Base-by-base conservation (phyloP, 2,888 invertebrate genomes). In the Hyalella azteca region DNA sequence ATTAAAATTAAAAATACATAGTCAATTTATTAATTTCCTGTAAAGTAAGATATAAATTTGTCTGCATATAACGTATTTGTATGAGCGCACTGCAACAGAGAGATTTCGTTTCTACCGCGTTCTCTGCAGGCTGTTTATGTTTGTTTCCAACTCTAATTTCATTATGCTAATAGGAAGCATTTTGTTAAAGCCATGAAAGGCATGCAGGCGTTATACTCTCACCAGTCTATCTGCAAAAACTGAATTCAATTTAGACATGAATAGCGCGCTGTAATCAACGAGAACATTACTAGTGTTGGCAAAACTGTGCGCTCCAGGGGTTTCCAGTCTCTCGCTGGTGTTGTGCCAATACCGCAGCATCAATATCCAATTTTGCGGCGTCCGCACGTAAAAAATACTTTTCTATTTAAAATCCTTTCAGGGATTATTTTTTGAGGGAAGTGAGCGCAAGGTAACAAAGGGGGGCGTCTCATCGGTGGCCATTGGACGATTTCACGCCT, bases 321-420 rank as follows among this genome's bases (percentile, higher is more conserved):
- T 66, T 36, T 66, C 66, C 19, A 66, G 66, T 66, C 66, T 39
- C 36, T 29, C 36, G 66, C 66, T 36, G 66, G 19, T 66, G 66
- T 66, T 66, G 66, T 66, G 66, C 66, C 66, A 66, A 66, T 66
- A 66, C 66, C 66, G 36, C 66, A 66, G 29, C 66, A 66, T 66
- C 66, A 66, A 66, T 66, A 66, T 66, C 66, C 66, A 66, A 66
- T 66, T 66, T 66, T 66, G 66, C 32, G 19, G 66, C 66, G 66
- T 39, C 3, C 36, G 39, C 66, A n/a, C n/a, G n/a, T n/a, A 66
- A 66, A 66, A 66, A 66, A 66, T 66, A 66, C 66, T 36, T 66
- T 66, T 22, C 66, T 39, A 66, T 66, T 66, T 66, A 66, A 66
- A 66, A 66, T 66, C 66, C 66, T 66, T 66, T 66, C 29, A 22